Evolutionary conservation across 2,888 invertebrate genomes (phyloP).

Genomic region (Habrosyne pyritoides): DNA sequence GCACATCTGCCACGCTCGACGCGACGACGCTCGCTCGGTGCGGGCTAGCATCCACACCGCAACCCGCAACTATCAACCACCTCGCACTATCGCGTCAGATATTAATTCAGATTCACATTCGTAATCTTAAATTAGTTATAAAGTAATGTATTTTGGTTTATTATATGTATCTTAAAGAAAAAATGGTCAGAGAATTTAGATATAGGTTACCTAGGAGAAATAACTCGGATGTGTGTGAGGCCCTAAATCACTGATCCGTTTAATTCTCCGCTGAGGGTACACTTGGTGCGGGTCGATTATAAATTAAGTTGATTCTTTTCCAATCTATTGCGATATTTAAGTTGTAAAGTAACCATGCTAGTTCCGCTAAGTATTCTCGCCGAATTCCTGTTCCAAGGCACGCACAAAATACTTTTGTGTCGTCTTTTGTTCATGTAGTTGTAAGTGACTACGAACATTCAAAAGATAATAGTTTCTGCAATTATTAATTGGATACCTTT

Average conservation of each 20-base stretch:
- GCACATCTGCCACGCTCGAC: conserved; percentile 77
- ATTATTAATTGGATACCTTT: no score
- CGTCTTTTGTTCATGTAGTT: conserved; percentile 14
- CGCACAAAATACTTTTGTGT: conserved; percentile 15
- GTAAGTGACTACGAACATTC: conserved; percentile 10
- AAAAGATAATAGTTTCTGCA: conserved; percentile 4
- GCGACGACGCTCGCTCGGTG: conserved; percentile 24
- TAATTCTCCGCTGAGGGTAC: no score
- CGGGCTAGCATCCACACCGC: conserved; percentile 16
- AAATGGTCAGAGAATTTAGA: no score
- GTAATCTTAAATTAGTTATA: no score
- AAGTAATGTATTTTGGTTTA: neutral
- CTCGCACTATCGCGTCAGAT: neutral
- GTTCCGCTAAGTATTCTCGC: conserved; percentile 5
- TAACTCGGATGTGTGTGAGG: neutral
- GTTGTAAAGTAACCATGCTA: neutral
- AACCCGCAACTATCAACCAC: conserved; percentile 8
- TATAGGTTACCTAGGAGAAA: no score
- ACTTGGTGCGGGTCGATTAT: no score
- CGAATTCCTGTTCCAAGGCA: conserved; percentile 12
- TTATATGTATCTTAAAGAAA: no score
- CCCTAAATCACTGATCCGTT: no score
- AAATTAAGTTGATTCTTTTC: neutral
- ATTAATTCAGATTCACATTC: no score
- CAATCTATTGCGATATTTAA: neutral